Base-by-base conservation (phyloP, 2,797 vertebrate species). In the Coendou prehensilis region DNA sequence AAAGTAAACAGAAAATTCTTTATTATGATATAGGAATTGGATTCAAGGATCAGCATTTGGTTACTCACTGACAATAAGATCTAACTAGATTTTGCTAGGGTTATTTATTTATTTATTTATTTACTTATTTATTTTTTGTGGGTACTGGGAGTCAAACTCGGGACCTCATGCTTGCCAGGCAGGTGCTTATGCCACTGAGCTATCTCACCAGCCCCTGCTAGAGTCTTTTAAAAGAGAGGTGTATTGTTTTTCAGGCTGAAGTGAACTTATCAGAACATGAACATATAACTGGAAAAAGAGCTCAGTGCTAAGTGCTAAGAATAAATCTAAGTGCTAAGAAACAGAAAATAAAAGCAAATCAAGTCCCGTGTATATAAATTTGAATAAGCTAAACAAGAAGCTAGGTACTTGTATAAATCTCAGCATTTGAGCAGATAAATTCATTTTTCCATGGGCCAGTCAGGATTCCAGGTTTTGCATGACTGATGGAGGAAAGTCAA, bases 331-430 rank as follows among this genome's bases (percentile, higher is more conserved):
- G 22, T 47, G 18, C 2, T 69, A 88, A 71, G 30, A 78, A 2
- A 45, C 9, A 63, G 8, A 92, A 76, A 85, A 61, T 73, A 3
- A 52, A 83, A 67, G 5, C 64, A 64, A 96, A 82, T 9, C 10
- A 79, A 86, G 54, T 86, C n/a, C 28, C 50, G 22, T 76, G 47
- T 73, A 54, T 37, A 73, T 45, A 79, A 82, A 59, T 79, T 82
- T 28, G 23, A 91, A 86, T 89, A 82, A 94, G 10, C 6, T 64
- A 94, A 89, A 33, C 28, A 20, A 8, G 23, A 93, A 91, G 7
- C 4, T 23, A 67, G n/a, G 81, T 17, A 52, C 1, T 33, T 37
- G 9, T 81, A 52, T 52, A 56, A 96, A 52, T 83, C 22, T 85
- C 54, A 47, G 3, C 28, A 76, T 57, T 90, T 89, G 41, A 95